Evolutionary conservation across 2,113 vertebrate species (phyloP), one percentile per base, ranked within the genome.

Genomic region (Podarcis cretensis): DNA sequence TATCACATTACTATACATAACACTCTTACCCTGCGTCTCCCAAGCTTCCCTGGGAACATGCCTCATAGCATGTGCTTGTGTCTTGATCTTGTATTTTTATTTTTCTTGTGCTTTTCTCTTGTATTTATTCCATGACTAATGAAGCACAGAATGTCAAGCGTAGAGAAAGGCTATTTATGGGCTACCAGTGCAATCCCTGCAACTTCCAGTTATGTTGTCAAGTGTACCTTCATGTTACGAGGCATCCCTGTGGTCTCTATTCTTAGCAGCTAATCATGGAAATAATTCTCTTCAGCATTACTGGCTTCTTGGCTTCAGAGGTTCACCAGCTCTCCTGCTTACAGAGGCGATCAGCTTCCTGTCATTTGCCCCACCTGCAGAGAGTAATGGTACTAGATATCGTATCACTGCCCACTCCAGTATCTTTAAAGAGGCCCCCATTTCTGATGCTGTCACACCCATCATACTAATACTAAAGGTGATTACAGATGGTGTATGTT

Each of bases 211-310:
- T 85, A 66, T 2, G 75, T 90, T 65, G 32, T 23, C 87, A 88
- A 89, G 57, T 0, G 74, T 87, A 89, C 91, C 91, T 90, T 91
- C 63, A 40, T 90, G 78, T 20, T 2, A 63, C 80, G 9, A 87
- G 20, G 83, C 92, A 91, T 83, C 92, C 91, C 83, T 71, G 30
- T 84, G 66, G 20, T 68, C 92, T 88, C 94, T 95, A 91, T 95
- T 95, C 91, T 93, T 94, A 95, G 93, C 86, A 87, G 87, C 92
- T 92, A 92, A 94, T 89, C 92, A 92, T 94, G 88, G 89, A 90
- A 96, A 94, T 93, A 93, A 95, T 95, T 93, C 87, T 91, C 92
- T 93, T 94, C 87, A 88, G 89, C 40, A 1, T 89, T 71, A 37
- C 1, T 20, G 89, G 90, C 71, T 92, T 92, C 89, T 86, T 0